These are phyloP conservation scores for Scytalopus superciliaris DNA, from an alignment of 2,113 vertebrate species.

Conservation along the genomic window DNA sequence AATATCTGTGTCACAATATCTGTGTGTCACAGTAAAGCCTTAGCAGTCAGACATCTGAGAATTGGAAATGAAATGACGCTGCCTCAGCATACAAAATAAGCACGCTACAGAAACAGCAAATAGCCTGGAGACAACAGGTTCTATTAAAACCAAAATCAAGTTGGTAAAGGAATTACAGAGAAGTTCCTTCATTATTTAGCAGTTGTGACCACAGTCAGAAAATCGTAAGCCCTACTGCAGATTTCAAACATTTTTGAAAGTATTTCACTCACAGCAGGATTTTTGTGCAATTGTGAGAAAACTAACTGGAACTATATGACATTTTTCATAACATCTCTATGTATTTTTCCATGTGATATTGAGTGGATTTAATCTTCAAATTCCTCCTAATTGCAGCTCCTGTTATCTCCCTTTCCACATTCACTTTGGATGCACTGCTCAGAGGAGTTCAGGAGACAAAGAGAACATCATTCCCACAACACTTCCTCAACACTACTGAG, in stretches of 20 bases:
- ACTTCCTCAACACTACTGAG: neutral
- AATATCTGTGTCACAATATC: neutral
- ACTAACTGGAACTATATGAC: neutral
- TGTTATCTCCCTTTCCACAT: neutral
- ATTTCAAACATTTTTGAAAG: neutral
- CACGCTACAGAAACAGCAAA: neutral
- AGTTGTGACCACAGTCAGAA: slow-evolving; percentile 1
- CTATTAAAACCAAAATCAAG: neutral
- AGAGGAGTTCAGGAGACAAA: neutral
- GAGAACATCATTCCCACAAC: neutral
- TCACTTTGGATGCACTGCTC: neutral
- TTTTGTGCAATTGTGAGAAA: neutral
- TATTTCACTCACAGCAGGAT: neutral
- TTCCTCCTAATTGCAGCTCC: neutral
- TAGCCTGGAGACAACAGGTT: neutral
- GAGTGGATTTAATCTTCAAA: neutral
- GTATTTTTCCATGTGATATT: neutral
- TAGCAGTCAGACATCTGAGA: neutral
- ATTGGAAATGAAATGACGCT: slow-evolving; percentile 12
- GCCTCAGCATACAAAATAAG: slow-evolving; percentile 30
- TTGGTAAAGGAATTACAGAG: neutral
- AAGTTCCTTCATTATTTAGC: neutral
- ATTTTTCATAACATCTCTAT: neutral
- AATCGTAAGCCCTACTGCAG: neutral
- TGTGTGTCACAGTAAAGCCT: neutral